These are phyloP conservation scores for Drosophila repleta DNA, from an alignment of 1,140 invertebrate species.

Conservation along the genomic window DNA sequence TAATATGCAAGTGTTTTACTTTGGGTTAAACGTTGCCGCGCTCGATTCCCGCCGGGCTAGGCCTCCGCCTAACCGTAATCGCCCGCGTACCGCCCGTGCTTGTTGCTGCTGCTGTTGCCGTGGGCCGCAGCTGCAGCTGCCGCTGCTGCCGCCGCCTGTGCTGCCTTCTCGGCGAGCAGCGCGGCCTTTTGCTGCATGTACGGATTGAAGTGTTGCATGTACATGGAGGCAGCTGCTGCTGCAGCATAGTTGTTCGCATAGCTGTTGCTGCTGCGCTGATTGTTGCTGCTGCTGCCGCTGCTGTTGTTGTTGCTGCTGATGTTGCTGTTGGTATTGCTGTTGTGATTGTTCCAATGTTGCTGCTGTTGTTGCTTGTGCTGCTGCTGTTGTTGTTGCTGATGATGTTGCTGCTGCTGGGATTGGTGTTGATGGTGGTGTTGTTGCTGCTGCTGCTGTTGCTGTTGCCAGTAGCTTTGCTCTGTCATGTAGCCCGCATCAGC, in stretches of 20 bases:
- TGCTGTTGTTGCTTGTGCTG: slow-evolving; percentile 52
- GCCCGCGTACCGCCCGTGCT: slow-evolving; percentile 67
- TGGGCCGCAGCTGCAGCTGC: slow-evolving; percentile 37
- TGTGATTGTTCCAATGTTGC: slow-evolving; percentile 30
- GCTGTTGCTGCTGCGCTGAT: slow-evolving; percentile 40
- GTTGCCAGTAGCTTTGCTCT: slow-evolving; percentile 69
- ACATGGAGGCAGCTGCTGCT: slow-evolving; percentile 71
- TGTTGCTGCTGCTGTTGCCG: slow-evolving; percentile 41
- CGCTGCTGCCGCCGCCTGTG: slow-evolving; percentile 56
- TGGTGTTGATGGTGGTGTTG: slow-evolving; percentile 50
- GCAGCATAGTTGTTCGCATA: slow-evolving; percentile 72
- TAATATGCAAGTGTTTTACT: slow-evolving; percentile 60
- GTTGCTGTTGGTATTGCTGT: slow-evolving; percentile 48
- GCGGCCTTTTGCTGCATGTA: slow-evolving; percentile 75
- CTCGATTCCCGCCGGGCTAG: not conserved
- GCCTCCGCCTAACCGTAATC: slow-evolving; percentile 60
- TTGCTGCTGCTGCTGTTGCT: slow-evolving; percentile 58
- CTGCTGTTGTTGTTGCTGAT: slow-evolving; percentile 41
- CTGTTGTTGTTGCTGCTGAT: slow-evolving; percentile 8
- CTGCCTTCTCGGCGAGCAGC: slow-evolving; percentile 65
- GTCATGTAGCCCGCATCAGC: slow-evolving; percentile 50
- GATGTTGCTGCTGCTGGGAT: slow-evolving; percentile 33
- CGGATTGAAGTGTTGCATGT: slow-evolving; percentile 78
- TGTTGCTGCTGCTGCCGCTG: slow-evolving; percentile 32
- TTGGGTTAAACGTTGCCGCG: slow-evolving; percentile 17